These are phyloP conservation scores for Ectemnius lituratus DNA, from an alignment of 2,888 invertebrate species.

Conservation along the genomic window DNA sequence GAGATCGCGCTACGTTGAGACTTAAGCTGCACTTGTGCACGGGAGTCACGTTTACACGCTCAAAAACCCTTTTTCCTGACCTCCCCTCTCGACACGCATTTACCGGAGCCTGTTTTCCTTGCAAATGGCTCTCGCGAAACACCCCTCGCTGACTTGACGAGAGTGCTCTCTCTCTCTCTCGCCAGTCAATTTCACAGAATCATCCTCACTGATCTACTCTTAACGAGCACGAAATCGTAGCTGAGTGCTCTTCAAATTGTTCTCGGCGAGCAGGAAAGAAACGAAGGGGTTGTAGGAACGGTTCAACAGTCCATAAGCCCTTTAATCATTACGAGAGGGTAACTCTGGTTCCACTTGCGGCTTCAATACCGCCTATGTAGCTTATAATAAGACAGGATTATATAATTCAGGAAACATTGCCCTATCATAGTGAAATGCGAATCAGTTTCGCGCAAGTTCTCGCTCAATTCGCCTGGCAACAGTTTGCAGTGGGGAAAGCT, in stretches of 20 bases:
- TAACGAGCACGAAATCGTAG: no score
- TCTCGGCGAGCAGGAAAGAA: no score
- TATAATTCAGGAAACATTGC: not conserved
- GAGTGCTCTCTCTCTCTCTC: no score
- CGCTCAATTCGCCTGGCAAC: not conserved
- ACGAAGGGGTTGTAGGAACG: no score
- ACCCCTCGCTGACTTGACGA: no score
- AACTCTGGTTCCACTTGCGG: not conserved
- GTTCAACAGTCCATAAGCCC: not conserved
- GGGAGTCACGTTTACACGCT: conserved; percentile 13
- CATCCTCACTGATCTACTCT: no score
- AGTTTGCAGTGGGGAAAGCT: conserved; percentile 3
- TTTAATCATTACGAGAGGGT: not conserved
- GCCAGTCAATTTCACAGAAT: no score
- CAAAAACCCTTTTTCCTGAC: conserved; percentile 1
- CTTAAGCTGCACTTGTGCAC: conserved; percentile 15
- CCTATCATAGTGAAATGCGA: not conserved
- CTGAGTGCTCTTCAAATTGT: no score
- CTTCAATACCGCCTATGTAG: not conserved
- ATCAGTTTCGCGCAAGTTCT: not conserved
- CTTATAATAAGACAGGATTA: not conserved
- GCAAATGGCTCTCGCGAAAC: conserved; percentile 1
- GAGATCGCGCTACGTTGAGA: not conserved
- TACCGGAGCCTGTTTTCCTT: conserved; percentile 1
- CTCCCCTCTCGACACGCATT: not conserved